phyloP scores from a whole-genome alignment of 2,113 vertebrate species.

The Platycercus adscitus region DNA sequence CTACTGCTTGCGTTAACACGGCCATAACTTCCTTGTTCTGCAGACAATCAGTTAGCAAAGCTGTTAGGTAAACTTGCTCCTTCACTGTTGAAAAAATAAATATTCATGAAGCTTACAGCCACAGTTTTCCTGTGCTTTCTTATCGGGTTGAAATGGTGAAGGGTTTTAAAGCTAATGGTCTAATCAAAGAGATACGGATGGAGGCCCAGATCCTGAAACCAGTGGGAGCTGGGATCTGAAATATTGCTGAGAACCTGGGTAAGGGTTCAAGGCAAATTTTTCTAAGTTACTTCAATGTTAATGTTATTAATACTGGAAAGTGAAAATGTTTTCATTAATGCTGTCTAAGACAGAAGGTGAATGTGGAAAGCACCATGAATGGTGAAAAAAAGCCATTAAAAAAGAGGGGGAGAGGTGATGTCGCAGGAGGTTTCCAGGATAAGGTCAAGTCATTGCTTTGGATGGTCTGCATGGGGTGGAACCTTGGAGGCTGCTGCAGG shows the following conservation, averaged over 20 bases:
- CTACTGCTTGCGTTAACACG: conserved; percentile 34
- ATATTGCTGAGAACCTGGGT: neutral
- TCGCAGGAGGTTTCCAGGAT: neutral
- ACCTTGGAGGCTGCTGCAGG: neutral
- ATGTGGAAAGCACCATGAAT: neutral
- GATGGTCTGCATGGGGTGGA: rapidly evolving
- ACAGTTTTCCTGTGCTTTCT: neutral
- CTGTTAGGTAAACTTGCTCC: conserved; percentile 49
- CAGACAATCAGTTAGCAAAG: conserved; percentile 43
- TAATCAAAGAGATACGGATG: neutral
- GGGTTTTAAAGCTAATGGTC: neutral
- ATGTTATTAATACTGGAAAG: neutral
- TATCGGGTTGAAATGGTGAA: neutral
- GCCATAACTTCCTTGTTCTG: conserved; percentile 29
- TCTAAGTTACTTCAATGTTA: neutral
- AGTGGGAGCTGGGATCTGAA: neutral
- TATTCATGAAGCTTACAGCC: conserved; percentile 3
- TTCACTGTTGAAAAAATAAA: conserved; percentile 55
- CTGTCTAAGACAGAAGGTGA: neutral
- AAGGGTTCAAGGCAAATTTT: neutral
- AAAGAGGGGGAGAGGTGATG: neutral
- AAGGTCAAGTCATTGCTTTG: neutral
- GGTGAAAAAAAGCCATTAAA: neutral
- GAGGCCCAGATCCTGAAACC: neutral
- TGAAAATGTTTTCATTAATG: neutral